Evolutionary conservation across 2,113 vertebrate species (phyloP).

Genomic region (Mystacornis crossleyi): DNA sequence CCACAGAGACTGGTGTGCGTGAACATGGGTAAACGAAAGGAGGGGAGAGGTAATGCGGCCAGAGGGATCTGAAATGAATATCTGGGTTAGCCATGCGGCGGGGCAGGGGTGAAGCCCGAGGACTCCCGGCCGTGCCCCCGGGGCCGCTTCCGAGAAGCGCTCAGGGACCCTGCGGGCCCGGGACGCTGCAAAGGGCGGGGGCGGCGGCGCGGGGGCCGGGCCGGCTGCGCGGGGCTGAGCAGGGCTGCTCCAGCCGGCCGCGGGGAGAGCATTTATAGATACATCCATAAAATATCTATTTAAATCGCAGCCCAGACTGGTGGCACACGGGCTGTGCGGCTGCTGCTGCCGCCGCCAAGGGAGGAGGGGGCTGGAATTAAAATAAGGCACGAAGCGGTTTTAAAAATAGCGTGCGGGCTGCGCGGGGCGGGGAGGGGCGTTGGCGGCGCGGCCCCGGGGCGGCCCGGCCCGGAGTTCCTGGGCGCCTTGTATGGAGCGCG

Average conservation of each 20-base stretch:
- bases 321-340: background rate
- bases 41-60: background rate
- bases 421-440: background rate
- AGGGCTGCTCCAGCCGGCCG: background rate
- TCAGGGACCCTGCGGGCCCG: background rate
- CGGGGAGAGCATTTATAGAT: background rate
- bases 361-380: background rate
- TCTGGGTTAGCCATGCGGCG: background rate
- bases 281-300: background rate
- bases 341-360: background rate
- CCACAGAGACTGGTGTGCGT: background rate
- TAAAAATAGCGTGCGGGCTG: background rate
- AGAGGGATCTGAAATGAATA: accelerated
- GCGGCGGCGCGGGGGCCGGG: background rate
- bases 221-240: background rate
- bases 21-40: background rate
- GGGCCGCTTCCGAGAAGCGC: background rate
- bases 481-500: slow-evolving; percentile 38
- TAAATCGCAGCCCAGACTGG: background rate
- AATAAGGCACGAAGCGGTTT: background rate
- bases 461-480: background rate
- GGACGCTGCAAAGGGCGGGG: background rate
- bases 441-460: background rate
- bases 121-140: background rate
- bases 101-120: background rate